phyloP scores from a whole-genome alignment of 2,888 invertebrate genomes.

The Strigamia maritima region DNA sequence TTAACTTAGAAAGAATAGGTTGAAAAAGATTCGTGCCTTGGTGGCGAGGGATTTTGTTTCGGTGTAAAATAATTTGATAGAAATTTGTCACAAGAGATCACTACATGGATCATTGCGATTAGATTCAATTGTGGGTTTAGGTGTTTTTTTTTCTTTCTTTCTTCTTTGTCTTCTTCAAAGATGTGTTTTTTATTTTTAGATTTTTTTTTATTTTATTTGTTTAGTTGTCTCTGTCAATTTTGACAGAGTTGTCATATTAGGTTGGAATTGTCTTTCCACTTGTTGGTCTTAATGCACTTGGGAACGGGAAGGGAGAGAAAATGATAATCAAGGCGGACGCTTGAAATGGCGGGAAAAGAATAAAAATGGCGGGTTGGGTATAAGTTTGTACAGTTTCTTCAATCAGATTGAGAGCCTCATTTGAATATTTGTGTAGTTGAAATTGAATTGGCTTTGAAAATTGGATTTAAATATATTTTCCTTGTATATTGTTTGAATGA shows the following conservation, averaged over 20 bases:
- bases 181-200: not conserved
- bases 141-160: not conserved
- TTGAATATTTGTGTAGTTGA: conserved; percentile 9
- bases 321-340: conserved; percentile 15
- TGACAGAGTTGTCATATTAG: conserved; percentile 8
- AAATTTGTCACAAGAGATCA: conserved; percentile 15
- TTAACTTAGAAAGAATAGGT: conserved; percentile 1
- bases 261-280: conserved; percentile 15
- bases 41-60: conserved; percentile 15
- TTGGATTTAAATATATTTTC: conserved; percentile 15
- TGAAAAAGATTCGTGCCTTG: conserved; percentile 15
- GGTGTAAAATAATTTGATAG: conserved; percentile 15
- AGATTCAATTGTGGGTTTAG: conserved; percentile 1
- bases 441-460: conserved; percentile 10
- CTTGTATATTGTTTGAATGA: conserved; percentile 1
- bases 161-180: not conserved
- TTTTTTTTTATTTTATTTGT: not conserved
- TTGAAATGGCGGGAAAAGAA: conserved; percentile 15
- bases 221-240: conserved; percentile 15
- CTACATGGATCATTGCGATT: conserved; percentile 10
- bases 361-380: conserved; percentile 5
- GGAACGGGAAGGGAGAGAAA: not conserved
- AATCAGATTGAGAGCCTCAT: conserved; percentile 15
- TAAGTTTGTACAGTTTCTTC: conserved; percentile 10
- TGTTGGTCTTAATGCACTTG: conserved; percentile 10